Conservation (phyloP, 2,113 vertebrate genomes). For the Numida meleagris region DNA sequence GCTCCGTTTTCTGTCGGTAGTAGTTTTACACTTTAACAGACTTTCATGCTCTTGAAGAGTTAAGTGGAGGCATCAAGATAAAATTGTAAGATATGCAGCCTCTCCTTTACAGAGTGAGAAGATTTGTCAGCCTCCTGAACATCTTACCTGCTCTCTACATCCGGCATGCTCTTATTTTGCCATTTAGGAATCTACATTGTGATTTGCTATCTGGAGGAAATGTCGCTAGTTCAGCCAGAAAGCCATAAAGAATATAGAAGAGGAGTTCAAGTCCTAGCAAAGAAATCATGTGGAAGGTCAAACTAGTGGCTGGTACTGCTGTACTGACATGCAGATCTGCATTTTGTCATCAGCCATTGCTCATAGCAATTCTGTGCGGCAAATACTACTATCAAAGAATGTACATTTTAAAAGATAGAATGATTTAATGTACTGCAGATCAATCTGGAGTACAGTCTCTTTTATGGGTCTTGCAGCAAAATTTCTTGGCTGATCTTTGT, state of each 20-base stretch:
- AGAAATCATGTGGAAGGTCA: neutral
- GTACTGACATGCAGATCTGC: constrained; percentile 14
- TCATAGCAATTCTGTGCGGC: neutral
- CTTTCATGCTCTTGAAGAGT: neutral
- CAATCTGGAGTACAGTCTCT: neutral
- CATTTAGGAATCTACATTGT: neutral
- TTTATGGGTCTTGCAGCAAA: neutral
- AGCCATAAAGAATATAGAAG: neutral
- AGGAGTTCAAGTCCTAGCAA: neutral
- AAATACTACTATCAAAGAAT: neutral
- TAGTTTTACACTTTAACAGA: neutral
- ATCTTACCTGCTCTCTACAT: neutral
- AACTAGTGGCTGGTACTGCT: neutral
- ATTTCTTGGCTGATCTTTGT: fast-evolving
- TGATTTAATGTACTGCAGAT: neutral
- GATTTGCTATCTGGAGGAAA: neutral
- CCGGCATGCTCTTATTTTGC: neutral
- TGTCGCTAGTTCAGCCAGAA: neutral
- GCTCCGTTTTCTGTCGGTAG: neutral
- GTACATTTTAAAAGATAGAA: neutral
- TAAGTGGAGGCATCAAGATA: neutral
- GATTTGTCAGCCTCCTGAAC: neutral
- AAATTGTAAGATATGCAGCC: neutral
- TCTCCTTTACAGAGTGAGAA: neutral
- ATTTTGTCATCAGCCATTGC: neutral